phyloP scores from a whole-genome alignment of 1,140 invertebrate genomes.

The Hyposmocoma kahamanoa region DNA sequence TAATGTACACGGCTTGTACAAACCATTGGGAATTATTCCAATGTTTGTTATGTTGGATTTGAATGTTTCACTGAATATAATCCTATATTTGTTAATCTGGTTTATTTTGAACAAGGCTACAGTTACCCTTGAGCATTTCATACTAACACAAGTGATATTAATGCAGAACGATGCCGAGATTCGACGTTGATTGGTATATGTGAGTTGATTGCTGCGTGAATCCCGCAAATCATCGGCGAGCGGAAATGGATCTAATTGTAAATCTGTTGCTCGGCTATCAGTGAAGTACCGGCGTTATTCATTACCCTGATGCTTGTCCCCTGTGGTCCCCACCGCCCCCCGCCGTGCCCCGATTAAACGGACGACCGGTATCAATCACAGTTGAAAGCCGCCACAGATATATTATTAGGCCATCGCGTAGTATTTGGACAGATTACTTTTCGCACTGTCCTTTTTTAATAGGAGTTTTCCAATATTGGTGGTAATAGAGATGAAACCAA shows the following conservation, averaged over 20 bases:
- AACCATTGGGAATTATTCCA: slow-evolving; percentile 41
- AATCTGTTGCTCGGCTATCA: not conserved
- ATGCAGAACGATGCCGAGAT: not conserved
- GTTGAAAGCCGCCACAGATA: not conserved
- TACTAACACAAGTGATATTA: not conserved
- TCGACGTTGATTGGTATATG: too few species aligned
- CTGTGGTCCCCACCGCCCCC: not conserved
- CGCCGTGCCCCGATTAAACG: not conserved
- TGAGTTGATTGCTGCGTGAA: too few species aligned
- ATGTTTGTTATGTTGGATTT: slow-evolving; percentile 64
- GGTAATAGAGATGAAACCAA: too few species aligned
- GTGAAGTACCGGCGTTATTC: not conserved
- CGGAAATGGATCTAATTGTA: not conserved
- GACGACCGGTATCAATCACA: not conserved
- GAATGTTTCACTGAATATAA: slow-evolving; percentile 71
- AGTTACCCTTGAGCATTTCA: not conserved
- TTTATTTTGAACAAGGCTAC: slow-evolving; percentile 43
- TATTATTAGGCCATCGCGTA: not conserved
- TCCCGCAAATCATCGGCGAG: too few species aligned
- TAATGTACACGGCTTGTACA: slow-evolving; percentile 41
- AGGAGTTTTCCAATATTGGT: too few species aligned
- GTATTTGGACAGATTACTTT: not conserved
- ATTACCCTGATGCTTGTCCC: not conserved
- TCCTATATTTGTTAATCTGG: slow-evolving; percentile 71
- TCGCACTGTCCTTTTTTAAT: not conserved